Evolutionary conservation across 2,888 invertebrate genomes (phyloP), one percentile per base, ranked within the genome.

Genomic region (Brenthis hecate): DNA sequence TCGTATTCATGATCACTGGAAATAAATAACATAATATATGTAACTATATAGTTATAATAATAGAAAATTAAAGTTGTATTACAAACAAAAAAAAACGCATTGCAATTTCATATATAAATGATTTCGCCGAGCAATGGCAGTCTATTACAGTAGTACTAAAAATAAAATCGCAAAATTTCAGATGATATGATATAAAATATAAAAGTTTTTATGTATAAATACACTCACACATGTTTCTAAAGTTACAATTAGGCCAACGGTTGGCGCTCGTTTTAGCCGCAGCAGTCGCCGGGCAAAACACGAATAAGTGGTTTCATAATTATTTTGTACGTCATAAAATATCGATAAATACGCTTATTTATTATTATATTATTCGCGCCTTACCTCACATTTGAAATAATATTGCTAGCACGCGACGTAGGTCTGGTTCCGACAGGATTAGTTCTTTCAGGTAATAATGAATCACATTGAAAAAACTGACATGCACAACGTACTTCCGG

Each of bases 1-100:
- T 98, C 98, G 93, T 98, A 98, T 91, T 97, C 97, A 95, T 98
- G 97, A 94, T 97, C 97, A 94, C 97, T 98, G 94, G 79, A 95
- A 95, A 77, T 77, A 19, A 23, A 65, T 23, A 13, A 13, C 16
- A 11, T 55, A n/a, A 57, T 48, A 50, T 47, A 65, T 5, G 6
- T 28, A 13, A n/a, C n/a, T 55, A 57, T 48, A 51, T 47, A 65
- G 13, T 28, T 60, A 51, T 36, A 36, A 50, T 13, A 8, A 60
- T 13, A 16, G n/a, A 60, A 23, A 23, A 28, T 5, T 8, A 16
- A 14, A 13, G 6, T n/a, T 4, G 5, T 50, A 50, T 0, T 58
- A 14, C 36, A n/a, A 28, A 28, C 28, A 3, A 28, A 28, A 28
- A 13, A 51, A 55, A 43, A 53, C 56, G 23, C 58, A 53, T 66